Percentiles rank a stretch among this genome's conserved stretches.
Conservation (phyloP, 1,140 invertebrate genomes). For the Bicyclus anynana region DNA sequence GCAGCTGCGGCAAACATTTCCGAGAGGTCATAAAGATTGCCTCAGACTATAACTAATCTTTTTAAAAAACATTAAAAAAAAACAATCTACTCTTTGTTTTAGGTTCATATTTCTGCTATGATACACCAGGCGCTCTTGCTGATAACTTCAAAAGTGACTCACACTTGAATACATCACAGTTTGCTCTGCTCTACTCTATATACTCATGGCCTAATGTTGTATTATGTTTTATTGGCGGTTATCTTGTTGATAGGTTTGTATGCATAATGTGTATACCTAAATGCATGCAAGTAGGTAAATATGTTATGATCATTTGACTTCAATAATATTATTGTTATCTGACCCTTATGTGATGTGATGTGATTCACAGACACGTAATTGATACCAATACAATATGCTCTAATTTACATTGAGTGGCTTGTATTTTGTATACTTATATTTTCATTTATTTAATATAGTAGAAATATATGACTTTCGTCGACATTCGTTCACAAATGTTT, state of each 20-base stretch:
- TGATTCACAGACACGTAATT: not conserved
- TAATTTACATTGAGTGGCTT: no score
- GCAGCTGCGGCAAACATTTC: no score
- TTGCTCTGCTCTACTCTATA: slow-evolving; percentile 93
- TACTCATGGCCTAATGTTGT: slow-evolving; percentile 99
- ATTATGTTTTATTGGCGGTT: slow-evolving; percentile 96
- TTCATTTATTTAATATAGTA: no score
- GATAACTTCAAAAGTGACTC: slow-evolving; percentile 92
- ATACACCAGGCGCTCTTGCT: slow-evolving; percentile 95
- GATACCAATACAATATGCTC: no score
- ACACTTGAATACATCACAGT: slow-evolving; percentile 87
- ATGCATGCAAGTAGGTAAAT: not conserved
- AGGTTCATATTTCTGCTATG: slow-evolving; percentile 99
- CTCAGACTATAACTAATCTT: no score
- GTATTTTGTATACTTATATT: no score
- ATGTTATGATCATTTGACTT: not conserved
- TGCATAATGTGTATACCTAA: not conserved
- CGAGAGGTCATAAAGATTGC: no score
- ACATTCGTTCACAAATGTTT: no score
- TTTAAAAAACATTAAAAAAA: no score
- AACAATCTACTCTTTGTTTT: slow-evolving; percentile 29
- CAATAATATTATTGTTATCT: not conserved
- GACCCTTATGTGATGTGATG: not conserved
- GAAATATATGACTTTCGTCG: no score
- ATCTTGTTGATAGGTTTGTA: slow-evolving; percentile 90